Evolutionary conservation across 2,888 invertebrate species (phyloP).

Genomic region (Hypselothyrea guttata): DNA sequence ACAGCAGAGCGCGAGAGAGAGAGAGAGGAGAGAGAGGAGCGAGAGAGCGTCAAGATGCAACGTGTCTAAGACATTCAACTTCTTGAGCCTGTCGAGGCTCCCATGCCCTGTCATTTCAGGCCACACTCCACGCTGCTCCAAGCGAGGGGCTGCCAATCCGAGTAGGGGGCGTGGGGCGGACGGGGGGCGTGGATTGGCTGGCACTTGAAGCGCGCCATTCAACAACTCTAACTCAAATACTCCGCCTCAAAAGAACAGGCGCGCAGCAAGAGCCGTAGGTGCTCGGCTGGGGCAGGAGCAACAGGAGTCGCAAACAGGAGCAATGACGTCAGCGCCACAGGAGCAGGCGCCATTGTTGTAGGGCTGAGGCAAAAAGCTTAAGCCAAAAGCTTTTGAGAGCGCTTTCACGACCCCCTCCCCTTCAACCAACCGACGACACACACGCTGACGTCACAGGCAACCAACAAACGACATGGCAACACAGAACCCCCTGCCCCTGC

Average conservation of each 20-base stretch:
- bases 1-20: background rate
- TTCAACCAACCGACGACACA: background rate
- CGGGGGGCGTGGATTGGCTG: background rate
- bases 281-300: constrained; percentile 42
- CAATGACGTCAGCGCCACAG: constrained; percentile 54
- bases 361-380: background rate
- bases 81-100: constrained; percentile 32
- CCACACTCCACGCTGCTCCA: constrained; percentile 24
- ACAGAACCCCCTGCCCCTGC: background rate
- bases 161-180: constrained; percentile 28
- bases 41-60: constrained; percentile 16
- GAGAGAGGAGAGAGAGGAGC: too few species aligned
- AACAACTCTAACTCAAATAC: constrained; percentile 80
- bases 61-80: constrained; percentile 58
- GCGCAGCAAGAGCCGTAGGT: constrained; percentile 49
- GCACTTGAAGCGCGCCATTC: constrained; percentile 58
- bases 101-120: background rate
- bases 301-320: constrained; percentile 64
- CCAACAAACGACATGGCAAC: background rate
- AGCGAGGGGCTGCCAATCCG: background rate
- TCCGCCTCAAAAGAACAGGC: constrained; percentile 79
- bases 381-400: background rate
- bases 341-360: background rate
- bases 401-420: too few species aligned
- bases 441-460: constrained; percentile 41